Conservation (phyloP, 2,113 vertebrate species). For the Engystomops pustulosus region DNA sequence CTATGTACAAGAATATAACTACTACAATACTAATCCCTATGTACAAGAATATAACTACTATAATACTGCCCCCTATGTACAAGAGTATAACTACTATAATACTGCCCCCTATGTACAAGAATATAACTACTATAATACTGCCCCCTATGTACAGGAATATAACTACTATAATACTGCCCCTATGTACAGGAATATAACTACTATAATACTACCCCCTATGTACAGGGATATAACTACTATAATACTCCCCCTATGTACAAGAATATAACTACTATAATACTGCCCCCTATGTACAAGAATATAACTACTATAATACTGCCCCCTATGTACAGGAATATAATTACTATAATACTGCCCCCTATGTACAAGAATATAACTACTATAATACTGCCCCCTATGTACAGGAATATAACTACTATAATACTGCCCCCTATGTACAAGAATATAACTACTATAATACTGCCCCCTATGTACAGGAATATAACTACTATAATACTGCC, state of each 20-base stretch:
- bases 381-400: not conserved
- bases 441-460: conserved; percentile 12
- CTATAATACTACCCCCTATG: conserved; percentile 11
- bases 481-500: conserved; percentile 2
- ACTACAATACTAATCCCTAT: not conserved
- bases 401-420: conserved; percentile 4
- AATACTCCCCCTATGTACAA: not conserved
- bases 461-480: not conserved
- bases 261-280: conserved; percentile 12
- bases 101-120: too few species aligned
- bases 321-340: not conserved
- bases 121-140: not conserved
- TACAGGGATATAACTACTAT: conserved; percentile 7
- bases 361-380: not conserved
- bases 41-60: too few species aligned
- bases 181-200: conserved; percentile 5
- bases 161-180: conserved; percentile 3
- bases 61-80: too few species aligned
- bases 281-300: conserved; percentile 2
- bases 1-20: not conserved
- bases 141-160: not conserved
- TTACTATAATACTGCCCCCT: too few species aligned
- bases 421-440: not conserved
- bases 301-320: conserved; percentile 2
- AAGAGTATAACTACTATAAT: too few species aligned